These are phyloP conservation scores for Gorsachius goisagi DNA, from an alignment of 2,113 vertebrate species.

Conservation along the genomic window DNA sequence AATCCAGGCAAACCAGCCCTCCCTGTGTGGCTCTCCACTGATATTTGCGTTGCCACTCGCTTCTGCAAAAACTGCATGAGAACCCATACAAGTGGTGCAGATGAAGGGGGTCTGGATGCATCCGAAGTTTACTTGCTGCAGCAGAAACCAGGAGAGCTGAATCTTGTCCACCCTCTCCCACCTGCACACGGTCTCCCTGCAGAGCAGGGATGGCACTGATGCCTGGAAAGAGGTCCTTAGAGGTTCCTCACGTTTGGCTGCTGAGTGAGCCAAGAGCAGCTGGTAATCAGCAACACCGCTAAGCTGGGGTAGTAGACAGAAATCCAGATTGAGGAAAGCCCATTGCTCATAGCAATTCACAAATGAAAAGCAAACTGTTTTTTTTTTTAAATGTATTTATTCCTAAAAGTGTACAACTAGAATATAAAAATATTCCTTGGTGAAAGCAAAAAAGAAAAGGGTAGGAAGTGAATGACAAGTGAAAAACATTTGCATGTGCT, in stretches of 20 bases:
- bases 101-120: not conserved
- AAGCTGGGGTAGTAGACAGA: not conserved
- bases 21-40: not conserved
- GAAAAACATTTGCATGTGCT: not conserved
- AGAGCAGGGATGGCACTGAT: not conserved
- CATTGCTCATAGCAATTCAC: not conserved
- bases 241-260: not conserved
- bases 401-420: not conserved
- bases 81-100: fast-evolving
- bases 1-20: not conserved
- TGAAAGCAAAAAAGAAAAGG: conserved; percentile 3
- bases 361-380: not conserved
- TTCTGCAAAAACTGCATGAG: not conserved
- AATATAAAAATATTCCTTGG: conserved; percentile 5
- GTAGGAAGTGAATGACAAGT: not conserved
- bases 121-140: not conserved
- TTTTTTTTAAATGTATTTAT: conserved; percentile 3
- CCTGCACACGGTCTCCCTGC: not conserved
- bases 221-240: not conserved
- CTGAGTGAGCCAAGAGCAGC: not conserved
- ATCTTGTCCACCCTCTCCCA: not conserved
- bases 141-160: not conserved
- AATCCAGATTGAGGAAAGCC: not conserved
- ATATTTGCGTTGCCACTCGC: fast-evolving
- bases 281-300: not conserved